A percentile compares a stretch with the other conserved stretches of the same genome.
phyloP scores from a whole-genome alignment of 1,140 invertebrate genomes.

The Cydia splendana region DNA sequence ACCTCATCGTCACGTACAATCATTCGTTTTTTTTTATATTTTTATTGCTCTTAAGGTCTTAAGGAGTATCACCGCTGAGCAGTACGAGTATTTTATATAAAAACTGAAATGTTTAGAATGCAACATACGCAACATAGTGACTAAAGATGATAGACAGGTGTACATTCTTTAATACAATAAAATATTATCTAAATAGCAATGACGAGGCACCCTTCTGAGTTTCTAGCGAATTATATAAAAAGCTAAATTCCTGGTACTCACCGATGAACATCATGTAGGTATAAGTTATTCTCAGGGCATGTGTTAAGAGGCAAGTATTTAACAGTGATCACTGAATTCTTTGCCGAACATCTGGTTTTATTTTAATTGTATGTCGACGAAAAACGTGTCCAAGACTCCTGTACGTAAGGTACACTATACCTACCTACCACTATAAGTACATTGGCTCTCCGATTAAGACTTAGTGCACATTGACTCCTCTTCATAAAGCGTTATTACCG shows the following conservation, averaged over 20 bases:
- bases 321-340: neutral
- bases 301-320: neutral
- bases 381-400: too few species aligned
- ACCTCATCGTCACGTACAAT: neutral
- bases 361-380: too few species aligned
- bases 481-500: too few species aligned
- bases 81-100: neutral
- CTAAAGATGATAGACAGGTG: neutral
- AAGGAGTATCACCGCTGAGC: neutral
- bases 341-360: too few species aligned
- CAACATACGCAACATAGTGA: neutral
- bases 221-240: neutral
- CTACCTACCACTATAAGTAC: too few species aligned
- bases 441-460: too few species aligned
- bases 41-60: neutral
- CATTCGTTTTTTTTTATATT: neutral
- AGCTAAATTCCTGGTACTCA: neutral
- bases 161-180: neutral
- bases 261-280: neutral
- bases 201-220: neutral
- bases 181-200: constrained; percentile 1
- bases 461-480: too few species aligned
- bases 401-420: too few species aligned
- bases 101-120: neutral
- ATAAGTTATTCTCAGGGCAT: neutral